Conservation (phyloP, 2,113 vertebrate species). For the Paramisgurnus dabryanus region DNA sequence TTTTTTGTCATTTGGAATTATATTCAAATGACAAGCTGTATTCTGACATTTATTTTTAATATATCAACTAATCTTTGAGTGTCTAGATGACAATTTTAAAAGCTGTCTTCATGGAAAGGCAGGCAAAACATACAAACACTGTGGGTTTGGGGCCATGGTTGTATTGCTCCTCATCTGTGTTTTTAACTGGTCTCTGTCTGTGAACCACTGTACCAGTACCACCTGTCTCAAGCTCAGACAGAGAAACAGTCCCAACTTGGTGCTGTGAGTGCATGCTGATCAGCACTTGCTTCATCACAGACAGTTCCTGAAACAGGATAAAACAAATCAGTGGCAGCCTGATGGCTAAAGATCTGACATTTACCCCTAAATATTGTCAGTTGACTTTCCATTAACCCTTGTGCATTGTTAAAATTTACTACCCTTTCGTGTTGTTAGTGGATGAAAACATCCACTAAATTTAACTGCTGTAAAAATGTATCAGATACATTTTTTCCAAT, state of each 20-base stretch:
- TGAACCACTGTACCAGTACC: conserved; percentile 19
- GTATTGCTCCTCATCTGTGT: conserved; percentile 69
- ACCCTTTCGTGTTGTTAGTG: no score
- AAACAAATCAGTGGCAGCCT: conserved; percentile 48
- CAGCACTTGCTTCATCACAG: conserved; percentile 91
- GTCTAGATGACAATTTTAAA: not conserved
- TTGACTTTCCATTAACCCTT: not conserved
- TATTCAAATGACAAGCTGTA: not conserved
- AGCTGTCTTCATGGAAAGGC: not conserved
- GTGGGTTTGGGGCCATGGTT: conserved; percentile 84
- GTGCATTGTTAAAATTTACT: no score
- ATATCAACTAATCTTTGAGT: no score
- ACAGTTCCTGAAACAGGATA: conserved; percentile 81
- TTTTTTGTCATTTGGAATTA: no score
- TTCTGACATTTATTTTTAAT: not conserved
- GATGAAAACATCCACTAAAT: no score
- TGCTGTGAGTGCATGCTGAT: conserved; percentile 77
- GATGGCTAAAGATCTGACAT: not conserved
- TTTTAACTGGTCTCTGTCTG: conserved; percentile 54
- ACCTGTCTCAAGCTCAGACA: conserved; percentile 55
- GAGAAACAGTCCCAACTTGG: conserved; percentile 48
- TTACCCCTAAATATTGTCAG: not conserved
- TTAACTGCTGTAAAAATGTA: no score
- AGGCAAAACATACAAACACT: conserved; percentile 85
- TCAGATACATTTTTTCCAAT: no score